Percentiles rank a stretch among this genome's conserved stretches.
These are phyloP conservation scores for Sebastes jordani DNA, from an alignment of 2,797 vertebrate genomes.

Conservation along the genomic window DNA sequence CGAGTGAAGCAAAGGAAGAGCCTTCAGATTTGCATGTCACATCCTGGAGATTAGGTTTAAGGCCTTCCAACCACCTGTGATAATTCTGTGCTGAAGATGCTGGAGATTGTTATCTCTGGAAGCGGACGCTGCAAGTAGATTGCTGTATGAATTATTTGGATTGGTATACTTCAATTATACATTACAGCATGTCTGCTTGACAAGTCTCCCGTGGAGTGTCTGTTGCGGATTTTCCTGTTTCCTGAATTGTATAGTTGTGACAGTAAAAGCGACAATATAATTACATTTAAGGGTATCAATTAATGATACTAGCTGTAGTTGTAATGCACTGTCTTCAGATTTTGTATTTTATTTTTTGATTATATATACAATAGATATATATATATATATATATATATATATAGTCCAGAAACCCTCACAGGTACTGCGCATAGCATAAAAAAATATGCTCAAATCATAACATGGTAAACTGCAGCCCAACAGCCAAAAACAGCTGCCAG, in stretches of 20 bases:
- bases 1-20: slow-evolving; percentile 38
- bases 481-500: no score
- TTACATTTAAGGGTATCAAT: background rate
- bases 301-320: background rate
- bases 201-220: slow-evolving; percentile 26
- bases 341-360: accelerated
- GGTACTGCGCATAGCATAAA: no score
- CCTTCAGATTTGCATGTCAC: slow-evolving; percentile 56
- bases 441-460: no score
- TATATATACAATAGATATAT: no score
- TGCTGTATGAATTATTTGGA: slow-evolving; percentile 59
- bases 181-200: slow-evolving; percentile 35
- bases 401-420: no score
- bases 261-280: background rate
- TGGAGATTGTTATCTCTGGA: slow-evolving; percentile 32
- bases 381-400: no score
- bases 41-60: slow-evolving; percentile 51
- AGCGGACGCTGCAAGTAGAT: slow-evolving; percentile 49
- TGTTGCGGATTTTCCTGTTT: slow-evolving; percentile 10
- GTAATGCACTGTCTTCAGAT: background rate
- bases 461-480: no score
- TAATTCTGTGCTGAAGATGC: slow-evolving; percentile 46
- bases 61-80: slow-evolving; percentile 47
- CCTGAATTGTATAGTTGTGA: slow-evolving; percentile 9
- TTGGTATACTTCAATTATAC: slow-evolving; percentile 52